Evolutionary conservation across 2,797 vertebrate species (phyloP).

Genomic region (Enteromius unitaeniatus): DNA sequence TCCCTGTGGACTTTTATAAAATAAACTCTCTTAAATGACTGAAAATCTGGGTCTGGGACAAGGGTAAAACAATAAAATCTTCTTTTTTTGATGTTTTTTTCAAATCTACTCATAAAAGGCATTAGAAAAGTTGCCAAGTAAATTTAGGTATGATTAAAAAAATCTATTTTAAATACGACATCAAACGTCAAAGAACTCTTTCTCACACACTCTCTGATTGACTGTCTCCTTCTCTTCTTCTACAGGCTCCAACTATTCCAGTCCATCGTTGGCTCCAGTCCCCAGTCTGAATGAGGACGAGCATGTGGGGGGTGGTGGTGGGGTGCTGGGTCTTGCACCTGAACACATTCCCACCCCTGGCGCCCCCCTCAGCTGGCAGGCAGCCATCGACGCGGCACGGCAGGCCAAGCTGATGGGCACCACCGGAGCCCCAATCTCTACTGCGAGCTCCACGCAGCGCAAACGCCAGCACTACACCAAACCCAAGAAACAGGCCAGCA

Average conservation of each 20-base stretch:
- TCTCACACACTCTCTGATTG: background rate
- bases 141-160: background rate
- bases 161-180: background rate
- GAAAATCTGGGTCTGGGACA: background rate
- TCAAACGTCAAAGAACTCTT: background rate
- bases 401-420: conserved; percentile 98
- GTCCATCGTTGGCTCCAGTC: conserved; percentile 82
- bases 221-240: background rate
- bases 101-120: background rate
- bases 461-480: conserved; percentile 96
- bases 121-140: background rate
- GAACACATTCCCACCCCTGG: conserved; percentile 95
- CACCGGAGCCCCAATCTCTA: conserved; percentile 90
- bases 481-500: conserved; percentile 94
- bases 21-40: background rate
- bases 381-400: conserved; percentile 94
- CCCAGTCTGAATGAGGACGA: conserved; percentile 84
- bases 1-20: background rate
- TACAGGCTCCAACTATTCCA: conserved; percentile 90
- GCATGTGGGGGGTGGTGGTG: conserved; percentile 83
- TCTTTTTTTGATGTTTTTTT: background rate
- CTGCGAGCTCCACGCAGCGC: conserved; percentile 93
- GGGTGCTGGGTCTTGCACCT: conserved; percentile 90
- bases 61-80: conserved; percentile 3
- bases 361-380: conserved; percentile 96